Percentiles rank a stretch among this genome's conserved stretches.
Evolutionary conservation across 2,797 vertebrate species (phyloP).

Genomic region (Tangara arthus): DNA sequence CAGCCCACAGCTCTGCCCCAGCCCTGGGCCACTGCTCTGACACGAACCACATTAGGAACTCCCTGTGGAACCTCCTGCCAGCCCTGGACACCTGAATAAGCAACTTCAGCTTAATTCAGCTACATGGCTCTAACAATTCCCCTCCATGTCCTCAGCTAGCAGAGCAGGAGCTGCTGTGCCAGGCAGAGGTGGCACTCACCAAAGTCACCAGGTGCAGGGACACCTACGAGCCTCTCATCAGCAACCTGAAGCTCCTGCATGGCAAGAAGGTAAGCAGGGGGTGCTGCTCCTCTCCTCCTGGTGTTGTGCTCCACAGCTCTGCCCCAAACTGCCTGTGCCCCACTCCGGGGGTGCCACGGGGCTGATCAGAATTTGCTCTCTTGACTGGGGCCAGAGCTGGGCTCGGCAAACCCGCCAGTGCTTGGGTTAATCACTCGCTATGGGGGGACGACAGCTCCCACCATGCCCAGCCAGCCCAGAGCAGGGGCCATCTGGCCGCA

Average conservation of each 20-base stretch:
- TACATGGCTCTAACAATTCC: fast-evolving
- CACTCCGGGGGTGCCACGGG: fast-evolving
- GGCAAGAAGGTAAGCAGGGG: background rate
- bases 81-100: background rate
- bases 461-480: fast-evolving
- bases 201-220: background rate
- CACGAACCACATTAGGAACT: background rate
- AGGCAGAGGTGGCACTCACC: background rate
- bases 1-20: background rate
- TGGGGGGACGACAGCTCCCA: fast-evolving
- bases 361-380: fast-evolving
- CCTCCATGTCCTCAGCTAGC: background rate
- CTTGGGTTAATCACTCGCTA: fast-evolving
- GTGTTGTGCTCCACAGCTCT: fast-evolving
- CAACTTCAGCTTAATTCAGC: too few relatives aligned
- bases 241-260: background rate
- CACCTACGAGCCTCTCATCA: background rate
- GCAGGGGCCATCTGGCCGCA: background rate
- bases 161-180: constrained; percentile 12
- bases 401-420: fast-evolving
- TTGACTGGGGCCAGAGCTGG: fast-evolving
- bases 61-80: background rate
- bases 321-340: background rate
- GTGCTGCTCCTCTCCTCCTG: fast-evolving
- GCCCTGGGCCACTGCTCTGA: background rate